Base-by-base conservation (phyloP, 2,797 vertebrate species). In the Phalanger gymnotis region DNA sequence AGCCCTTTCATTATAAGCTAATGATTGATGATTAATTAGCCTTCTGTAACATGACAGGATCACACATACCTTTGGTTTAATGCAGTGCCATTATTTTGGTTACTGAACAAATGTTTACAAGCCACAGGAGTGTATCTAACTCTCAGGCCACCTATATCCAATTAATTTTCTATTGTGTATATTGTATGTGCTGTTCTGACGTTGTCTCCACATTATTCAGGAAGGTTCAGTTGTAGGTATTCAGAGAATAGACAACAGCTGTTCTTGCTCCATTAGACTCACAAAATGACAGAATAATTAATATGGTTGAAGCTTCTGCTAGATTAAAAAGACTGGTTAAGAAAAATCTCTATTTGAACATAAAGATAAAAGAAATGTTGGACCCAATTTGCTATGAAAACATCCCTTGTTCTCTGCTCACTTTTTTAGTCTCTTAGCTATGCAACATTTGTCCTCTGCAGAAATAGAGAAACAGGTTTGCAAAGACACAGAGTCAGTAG, bases 71-170 rank as follows among this genome's bases (percentile, higher is more conserved):
- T 91, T 94, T 94, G 94, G 52, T 96, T 97, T 96, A 98, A 98
- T 91, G 90, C 56, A 93, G 6, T 95, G 95, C 93, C 96, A 91
- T 90, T 95, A 95, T 94, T 98, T 96, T 56, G 97, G 97, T 94
- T 97, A 92, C 95, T 93, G 96, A 97, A 97, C 95, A 98, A 97
- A 97, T 53, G 96, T 97, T 98, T 97, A 97, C 95, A 98, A 94
- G 97, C 97, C 96, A 96, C 47, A 5, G 94, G 96, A 97, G 97
- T 54, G 54, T 13, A 81, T 53, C 66, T 81, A 97, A 94, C 53
- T 98, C 98, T 97, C 98, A 94, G 95, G 96, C 94, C 91, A 58
- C 95, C 97, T 96, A 96, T 97, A 98, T 98, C 96, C 97, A 97
- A 98, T 98, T 98, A 97, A 97, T 97, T 96, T 97, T 97, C 93